Conservation (phyloP, 2,113 vertebrate genomes). For the Mola mola region DNA sequence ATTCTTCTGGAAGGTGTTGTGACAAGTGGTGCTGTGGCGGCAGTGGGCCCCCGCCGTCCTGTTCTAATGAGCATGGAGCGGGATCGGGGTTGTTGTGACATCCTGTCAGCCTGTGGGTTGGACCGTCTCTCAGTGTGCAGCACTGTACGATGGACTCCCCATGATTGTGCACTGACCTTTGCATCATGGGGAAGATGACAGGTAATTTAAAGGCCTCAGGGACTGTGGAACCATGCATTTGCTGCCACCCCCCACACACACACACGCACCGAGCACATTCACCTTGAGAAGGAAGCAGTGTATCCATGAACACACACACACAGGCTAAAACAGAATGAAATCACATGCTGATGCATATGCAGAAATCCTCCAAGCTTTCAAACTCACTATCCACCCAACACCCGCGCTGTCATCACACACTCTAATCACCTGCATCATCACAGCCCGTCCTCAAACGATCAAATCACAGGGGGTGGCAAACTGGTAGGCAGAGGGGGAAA, state of each 20-base stretch:
- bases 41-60: slow-evolving; percentile 64
- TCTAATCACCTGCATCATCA: slow-evolving; percentile 75
- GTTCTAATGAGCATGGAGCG: slow-evolving; percentile 73
- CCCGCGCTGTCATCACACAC: slow-evolving; percentile 47
- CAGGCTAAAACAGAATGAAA: slow-evolving; percentile 2
- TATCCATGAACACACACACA: slow-evolving; percentile 16
- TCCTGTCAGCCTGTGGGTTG: slow-evolving; percentile 78
- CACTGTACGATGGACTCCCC: slow-evolving; percentile 83
- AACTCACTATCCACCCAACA: slow-evolving; percentile 19
- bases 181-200: slow-evolving; percentile 87
- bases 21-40: slow-evolving; percentile 50
- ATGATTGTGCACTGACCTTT: slow-evolving; percentile 88
- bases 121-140: slow-evolving; percentile 63
- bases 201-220: slow-evolving; percentile 83
- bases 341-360: slow-evolving; percentile 2
- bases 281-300: slow-evolving; percentile 51
- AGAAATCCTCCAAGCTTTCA: too few relatives aligned
- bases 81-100: slow-evolving; percentile 74
- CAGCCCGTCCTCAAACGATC: slow-evolving; percentile 68
- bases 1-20: slow-evolving; percentile 56
- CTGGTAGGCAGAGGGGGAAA: slow-evolving; percentile 65
- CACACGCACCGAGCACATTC: slow-evolving; percentile 31
- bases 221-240: slow-evolving; percentile 72
- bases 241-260: slow-evolving; percentile 67
- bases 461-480: slow-evolving; percentile 74